Percentiles rank a stretch among this genome's conserved stretches.
These are phyloP conservation scores for Acropternis orthonyx DNA, from an alignment of 2,797 vertebrate genomes.

Conservation along the genomic window DNA sequence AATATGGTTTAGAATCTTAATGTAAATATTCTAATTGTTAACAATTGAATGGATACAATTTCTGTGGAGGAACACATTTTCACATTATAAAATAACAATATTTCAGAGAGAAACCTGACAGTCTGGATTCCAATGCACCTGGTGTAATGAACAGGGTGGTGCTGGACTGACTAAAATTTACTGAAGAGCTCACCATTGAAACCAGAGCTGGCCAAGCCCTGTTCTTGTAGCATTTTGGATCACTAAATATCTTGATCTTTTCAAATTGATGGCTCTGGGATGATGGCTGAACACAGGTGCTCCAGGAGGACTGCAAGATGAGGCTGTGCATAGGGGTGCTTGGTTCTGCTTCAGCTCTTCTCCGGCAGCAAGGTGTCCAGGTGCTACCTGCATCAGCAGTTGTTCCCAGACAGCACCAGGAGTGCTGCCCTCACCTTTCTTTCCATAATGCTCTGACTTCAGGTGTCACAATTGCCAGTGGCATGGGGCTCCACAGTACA, in stretches of 20 bases:
- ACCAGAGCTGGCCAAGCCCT: not conserved
- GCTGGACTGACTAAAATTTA: not conserved
- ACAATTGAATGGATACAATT: not conserved
- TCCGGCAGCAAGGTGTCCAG: not conserved
- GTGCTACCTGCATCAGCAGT: not conserved
- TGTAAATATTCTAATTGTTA: slow-evolving; percentile 18
- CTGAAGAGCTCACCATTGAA: not conserved
- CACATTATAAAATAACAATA: not conserved
- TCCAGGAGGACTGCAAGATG: not conserved
- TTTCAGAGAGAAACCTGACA: not conserved
- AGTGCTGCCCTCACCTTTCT: not conserved
- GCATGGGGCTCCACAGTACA: not conserved
- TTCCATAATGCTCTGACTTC: not conserved
- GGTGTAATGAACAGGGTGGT: not conserved
- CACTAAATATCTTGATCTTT: not conserved
- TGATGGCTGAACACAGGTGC: not conserved
- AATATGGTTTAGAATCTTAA: not conserved
- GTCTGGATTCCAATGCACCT: not conserved
- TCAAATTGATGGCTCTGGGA: not conserved
- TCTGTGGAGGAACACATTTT: not conserved
- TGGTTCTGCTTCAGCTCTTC: not conserved
- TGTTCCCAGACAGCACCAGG: not conserved
- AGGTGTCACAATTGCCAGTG: not conserved
- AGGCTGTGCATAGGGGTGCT: not conserved
- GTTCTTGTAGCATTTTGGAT: not conserved